Evolutionary conservation across 2,797 vertebrate species (phyloP), one percentile per base, ranked within the genome.

Genomic region (Danionella dracula): DNA sequence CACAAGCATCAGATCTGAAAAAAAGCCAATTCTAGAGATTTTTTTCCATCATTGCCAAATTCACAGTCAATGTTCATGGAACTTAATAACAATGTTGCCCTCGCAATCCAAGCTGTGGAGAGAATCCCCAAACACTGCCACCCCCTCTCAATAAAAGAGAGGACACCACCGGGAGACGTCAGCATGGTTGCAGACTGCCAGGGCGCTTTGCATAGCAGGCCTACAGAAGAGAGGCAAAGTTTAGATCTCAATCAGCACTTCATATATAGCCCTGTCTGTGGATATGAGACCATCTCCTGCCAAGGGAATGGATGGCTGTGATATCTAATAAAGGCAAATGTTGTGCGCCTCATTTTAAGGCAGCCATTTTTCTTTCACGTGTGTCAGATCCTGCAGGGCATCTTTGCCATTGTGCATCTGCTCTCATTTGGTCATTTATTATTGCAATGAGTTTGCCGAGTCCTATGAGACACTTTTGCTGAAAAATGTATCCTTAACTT

Each of bases 261-360:
- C 69, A 74, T 76, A 67, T 75, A 5, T 20, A 41, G 41, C 49
- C 56, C 61, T 16, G 49, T 34, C 7, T 49, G 19, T 11, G 55
- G 17, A 27, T 34, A 29, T 46, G 38, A 41, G 56, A 19, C 31
- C 50, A 32, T 68, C 49, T 68, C 71, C 27, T 55, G 51, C 68
- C 72, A 72, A 6, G 16, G 2, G 3, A 67, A 12, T 37, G 27
- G 72, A 72, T 62, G 55, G n/a, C 59, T 17, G 55, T 69, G 1
- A 66, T 78, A 81, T 73, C 78, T 78, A 83, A 82, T 83, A 80
- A 83, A 85, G 73, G 73, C 75, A 83, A 84, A 85, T 82, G 79
- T 81, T 84, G 76, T 79, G 71, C 78, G 75, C 80, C 80, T 79
- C 77, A 78, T 81, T 78, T 79, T 75, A 65, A 72, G 62, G 65